Conservation (phyloP, 1,140 invertebrate genomes). For the Solen grandis region DNA sequence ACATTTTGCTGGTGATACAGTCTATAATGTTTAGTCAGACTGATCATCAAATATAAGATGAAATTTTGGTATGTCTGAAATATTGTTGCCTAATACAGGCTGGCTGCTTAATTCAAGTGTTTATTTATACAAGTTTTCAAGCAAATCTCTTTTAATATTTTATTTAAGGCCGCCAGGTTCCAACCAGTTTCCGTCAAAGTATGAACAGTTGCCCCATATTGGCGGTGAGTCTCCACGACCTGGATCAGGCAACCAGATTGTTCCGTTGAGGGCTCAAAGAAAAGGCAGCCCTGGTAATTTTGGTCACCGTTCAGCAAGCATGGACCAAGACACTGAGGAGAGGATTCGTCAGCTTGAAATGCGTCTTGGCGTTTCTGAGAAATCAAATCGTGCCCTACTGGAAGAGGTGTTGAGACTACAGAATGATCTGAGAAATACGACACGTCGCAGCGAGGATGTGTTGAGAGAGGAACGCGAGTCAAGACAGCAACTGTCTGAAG, state of each 20-base stretch:
- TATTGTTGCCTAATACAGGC: too few relatives aligned
- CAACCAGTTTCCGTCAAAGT: conserved; percentile 70
- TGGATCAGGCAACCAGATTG: conserved; percentile 61
- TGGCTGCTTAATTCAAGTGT: too few relatives aligned
- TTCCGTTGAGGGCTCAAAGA: conserved; percentile 58
- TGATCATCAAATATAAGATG: too few relatives aligned
- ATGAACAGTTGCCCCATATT: conserved; percentile 73
- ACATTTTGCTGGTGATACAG: too few relatives aligned
- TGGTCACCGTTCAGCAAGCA: conserved; percentile 11
- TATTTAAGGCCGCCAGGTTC: conserved; percentile 67
- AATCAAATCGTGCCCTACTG: conserved; percentile 79
- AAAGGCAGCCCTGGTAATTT: conserved; percentile 56
- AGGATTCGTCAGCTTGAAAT: conserved; percentile 75
- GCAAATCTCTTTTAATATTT: neutral
- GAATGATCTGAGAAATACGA: conserved; percentile 73
- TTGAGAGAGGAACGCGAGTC: conserved; percentile 75
- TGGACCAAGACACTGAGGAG: conserved; percentile 70
- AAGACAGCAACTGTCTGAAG: conserved; percentile 75
- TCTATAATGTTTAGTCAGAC: too few relatives aligned
- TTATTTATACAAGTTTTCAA: neutral
- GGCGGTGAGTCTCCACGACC: conserved; percentile 60
- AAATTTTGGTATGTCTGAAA: too few relatives aligned
- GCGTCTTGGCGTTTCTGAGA: conserved; percentile 77
- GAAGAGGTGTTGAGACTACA: conserved; percentile 80
- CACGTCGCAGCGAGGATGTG: conserved; percentile 75